These are phyloP conservation scores for Mantis religiosa DNA, from an alignment of 2,888 invertebrate genomes.

Conservation along the genomic window DNA sequence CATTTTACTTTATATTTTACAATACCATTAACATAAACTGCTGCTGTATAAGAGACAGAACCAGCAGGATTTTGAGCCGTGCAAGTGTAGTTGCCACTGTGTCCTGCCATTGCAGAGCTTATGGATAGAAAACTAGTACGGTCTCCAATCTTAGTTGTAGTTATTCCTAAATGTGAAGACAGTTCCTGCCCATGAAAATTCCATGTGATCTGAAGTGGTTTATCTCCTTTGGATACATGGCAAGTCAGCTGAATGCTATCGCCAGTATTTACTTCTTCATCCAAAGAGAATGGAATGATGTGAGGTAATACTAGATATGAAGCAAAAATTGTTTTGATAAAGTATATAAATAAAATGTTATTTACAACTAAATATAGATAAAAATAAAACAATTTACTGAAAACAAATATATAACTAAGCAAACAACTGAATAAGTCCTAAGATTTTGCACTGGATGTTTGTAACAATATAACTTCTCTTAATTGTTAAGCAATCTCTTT, in stretches of 20 bases:
- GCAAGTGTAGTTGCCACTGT: constrained; percentile 45
- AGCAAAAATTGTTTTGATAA: background rate
- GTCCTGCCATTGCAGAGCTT: constrained; percentile 45
- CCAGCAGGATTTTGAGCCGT: constrained; percentile 42
- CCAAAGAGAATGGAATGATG: constrained; percentile 38
- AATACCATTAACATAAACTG: constrained; percentile 41
- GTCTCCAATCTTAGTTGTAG: constrained; percentile 41
- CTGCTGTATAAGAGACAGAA: constrained; percentile 39
- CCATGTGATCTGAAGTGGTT: constrained; percentile 37
- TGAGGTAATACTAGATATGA: constrained; percentile 49
- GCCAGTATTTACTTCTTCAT: constrained; percentile 37
- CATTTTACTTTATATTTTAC: background rate
- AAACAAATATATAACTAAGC: too few species aligned
- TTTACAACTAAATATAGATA: too few species aligned
- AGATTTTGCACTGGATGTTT: too few species aligned
- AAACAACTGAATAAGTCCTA: too few species aligned
- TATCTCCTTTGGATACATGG: constrained; percentile 40
- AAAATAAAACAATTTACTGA: too few species aligned
- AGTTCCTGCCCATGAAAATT: constrained; percentile 36
- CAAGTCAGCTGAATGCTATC: constrained; percentile 39
- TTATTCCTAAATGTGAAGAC: constrained; percentile 39
- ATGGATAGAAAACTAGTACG: constrained; percentile 41
- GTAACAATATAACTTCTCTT: too few species aligned
- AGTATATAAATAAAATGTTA: too few species aligned
- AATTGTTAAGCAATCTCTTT: too few species aligned